Evolutionary conservation across 2,113 vertebrate genomes (phyloP), one percentile per base, ranked within the genome.

Genomic region (Limnothrissa miodon): DNA sequence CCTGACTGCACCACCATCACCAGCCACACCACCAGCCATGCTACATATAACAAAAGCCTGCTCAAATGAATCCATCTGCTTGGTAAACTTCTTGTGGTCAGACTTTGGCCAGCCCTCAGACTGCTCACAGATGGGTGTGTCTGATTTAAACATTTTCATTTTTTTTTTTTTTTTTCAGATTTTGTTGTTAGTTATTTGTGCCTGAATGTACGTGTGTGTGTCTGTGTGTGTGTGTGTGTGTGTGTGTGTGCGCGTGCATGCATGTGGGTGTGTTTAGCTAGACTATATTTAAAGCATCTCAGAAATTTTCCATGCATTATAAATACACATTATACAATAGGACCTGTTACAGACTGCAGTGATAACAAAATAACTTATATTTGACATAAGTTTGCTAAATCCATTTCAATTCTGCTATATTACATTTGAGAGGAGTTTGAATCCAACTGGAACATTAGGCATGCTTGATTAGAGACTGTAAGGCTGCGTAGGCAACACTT

Each of bases 1-100:
- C 78, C 66, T 82, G 83, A 87, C 80, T 81, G 83, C 79, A 11
- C 81, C 83, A 66, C 83, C 78, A 48, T 11, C 36, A 1, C 13
- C 51, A 42, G 45, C 36, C 66, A 39, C 80, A 51, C 46, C 25
- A 5, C n/a, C 25, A 8, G 6, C 56, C 29, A 21, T 74, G 66
- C 66, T 33, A 74, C 66, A 48, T 45, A 11, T 13, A 13, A 59
- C 33, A 74, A 74, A 74, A 74, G 29, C 66, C 66, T 13, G 13
- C 66, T 74, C 66, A 36, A 1, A 74, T 74, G 66, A 74, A 74
- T 74, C 66, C 66, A 33, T 74, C 66, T 74, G 66, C 29, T 74
- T 74, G 66, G 66, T 36, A 74, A 74, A 74, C 66, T 74, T 74
- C n/a, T 66, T 66, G 59, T 66, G 66, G 66, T 74, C 66, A 74